Percentiles rank a stretch among this genome's conserved stretches.
These are phyloP conservation scores for Reinhardtius hippoglossoides DNA, from an alignment of 2,113 vertebrate species.

Conservation along the genomic window DNA sequence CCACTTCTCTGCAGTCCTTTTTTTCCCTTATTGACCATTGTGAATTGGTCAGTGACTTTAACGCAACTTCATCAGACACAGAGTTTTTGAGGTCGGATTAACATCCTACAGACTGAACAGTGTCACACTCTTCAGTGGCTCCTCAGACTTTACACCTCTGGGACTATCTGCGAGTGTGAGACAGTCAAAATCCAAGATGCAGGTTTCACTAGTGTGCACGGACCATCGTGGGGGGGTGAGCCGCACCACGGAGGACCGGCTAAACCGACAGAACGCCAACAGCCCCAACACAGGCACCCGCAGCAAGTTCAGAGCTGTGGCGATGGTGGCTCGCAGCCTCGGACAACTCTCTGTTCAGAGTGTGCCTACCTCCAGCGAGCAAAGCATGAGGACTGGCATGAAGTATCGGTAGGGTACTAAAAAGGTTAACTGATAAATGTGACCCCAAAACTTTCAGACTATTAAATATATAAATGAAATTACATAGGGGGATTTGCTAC, in stretches of 20 bases:
- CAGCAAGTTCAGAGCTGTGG: slow-evolving; percentile 92
- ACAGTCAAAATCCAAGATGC: slow-evolving; percentile 82
- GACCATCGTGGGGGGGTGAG: slow-evolving; percentile 93
- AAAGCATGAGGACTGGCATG: slow-evolving; percentile 91
- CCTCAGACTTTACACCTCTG: slow-evolving; percentile 9
- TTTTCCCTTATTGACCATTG: slow-evolving; percentile 26
- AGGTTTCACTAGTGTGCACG: slow-evolving; percentile 95
- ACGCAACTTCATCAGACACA: not conserved
- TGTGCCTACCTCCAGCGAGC: slow-evolving; percentile 84
- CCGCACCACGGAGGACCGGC: slow-evolving; percentile 90
- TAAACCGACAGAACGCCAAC: slow-evolving; percentile 89
- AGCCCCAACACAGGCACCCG: slow-evolving; percentile 90
- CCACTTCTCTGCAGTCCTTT: not conserved
- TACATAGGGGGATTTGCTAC: not conserved
- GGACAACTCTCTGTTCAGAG: slow-evolving; percentile 94
- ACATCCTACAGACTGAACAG: slow-evolving; percentile 30
- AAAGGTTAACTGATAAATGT: not conserved
- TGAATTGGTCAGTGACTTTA: slow-evolving; percentile 16
- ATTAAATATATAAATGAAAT: not conserved
- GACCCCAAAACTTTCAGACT: not conserved
- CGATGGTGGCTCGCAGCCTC: slow-evolving; percentile 94
- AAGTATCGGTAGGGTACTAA: slow-evolving; percentile 90
- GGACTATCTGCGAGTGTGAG: not conserved
- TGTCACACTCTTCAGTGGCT: slow-evolving; percentile 14
- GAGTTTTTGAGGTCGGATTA: slow-evolving; percentile 26